Base-by-base conservation (phyloP, 2,113 vertebrate species). In the Tupaia tana region DNA sequence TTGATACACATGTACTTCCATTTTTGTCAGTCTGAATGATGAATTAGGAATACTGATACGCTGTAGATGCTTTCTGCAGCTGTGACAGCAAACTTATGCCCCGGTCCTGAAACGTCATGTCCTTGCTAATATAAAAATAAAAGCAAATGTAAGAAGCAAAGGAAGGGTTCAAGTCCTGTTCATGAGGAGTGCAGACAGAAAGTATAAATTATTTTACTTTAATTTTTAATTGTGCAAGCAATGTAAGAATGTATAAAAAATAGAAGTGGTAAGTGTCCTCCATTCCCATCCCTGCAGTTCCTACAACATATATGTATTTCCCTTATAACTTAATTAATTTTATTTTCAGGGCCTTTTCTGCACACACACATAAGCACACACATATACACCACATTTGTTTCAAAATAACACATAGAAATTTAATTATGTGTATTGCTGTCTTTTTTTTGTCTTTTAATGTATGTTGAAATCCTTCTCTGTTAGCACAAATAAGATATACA, bases 251-350 rank as follows among this genome's bases (percentile, higher is more conserved):
- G 22, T 56, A 29, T 19, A 25, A 56, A 82, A 94, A 63, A 31
- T 56, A 84, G 52, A 90, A 93, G 20, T 11, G 16, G 7, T 66
- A 56, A 64, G n/a, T 43, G 0, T 52, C 7, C 10, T 59, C 24
- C 4, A 34, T 0, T 69, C 0, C 7, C 9, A 11, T 2, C 3
- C 0, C 8, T 74, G 14, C 12, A 67, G 22, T 7, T 86, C 7
- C 15, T 66, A 22, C 4, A 27, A 43, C 1, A 70, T 15, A 86
- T 58, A 74, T 54, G 3, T 9, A 82, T 73, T 58, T 7, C 27
- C 6, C 0, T 1, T 6, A 59, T 56, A 75, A 78, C 69, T 74
- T 86, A 74, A 25, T 18, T 43, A 43, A 43, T 43, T 43, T 43
- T 43, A 43, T 75, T 83, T 52, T 63, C 2, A 80, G 31, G 16